These are phyloP conservation scores for Dinomys branickii DNA, from an alignment of 2,113 vertebrate species.

Conservation along the genomic window DNA sequence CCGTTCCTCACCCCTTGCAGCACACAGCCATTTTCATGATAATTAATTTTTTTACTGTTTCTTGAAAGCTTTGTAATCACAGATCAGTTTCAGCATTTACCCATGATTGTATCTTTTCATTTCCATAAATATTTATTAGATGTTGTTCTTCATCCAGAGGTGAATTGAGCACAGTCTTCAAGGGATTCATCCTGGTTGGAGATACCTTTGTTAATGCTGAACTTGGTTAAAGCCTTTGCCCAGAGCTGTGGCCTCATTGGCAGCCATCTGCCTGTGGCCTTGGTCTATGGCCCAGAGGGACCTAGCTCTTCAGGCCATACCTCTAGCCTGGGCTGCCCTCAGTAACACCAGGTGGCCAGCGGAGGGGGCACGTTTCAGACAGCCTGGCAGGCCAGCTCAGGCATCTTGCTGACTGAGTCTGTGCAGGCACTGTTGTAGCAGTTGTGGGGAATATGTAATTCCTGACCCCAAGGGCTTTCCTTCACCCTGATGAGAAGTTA, in stretches of 20 bases:
- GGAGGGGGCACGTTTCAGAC: background rate
- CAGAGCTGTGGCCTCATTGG: background rate
- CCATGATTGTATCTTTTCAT: background rate
- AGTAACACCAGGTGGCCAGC: background rate
- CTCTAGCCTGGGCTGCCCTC: background rate
- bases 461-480: background rate
- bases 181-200: background rate
- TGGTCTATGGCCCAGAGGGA: background rate
- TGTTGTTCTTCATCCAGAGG: background rate
- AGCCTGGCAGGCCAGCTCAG: background rate
- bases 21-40: background rate
- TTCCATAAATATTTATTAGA: background rate
- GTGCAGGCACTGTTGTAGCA: background rate
- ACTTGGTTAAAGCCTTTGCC: background rate
- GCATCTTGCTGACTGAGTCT: background rate
- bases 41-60: background rate
- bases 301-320: background rate
- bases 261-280: background rate
- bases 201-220: background rate
- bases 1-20: no score
- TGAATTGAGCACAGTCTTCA: background rate
- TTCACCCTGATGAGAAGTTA: background rate
- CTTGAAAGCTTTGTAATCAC: background rate
- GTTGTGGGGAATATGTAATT: background rate
- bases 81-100: background rate